Percentiles rank a stretch among this genome's conserved stretches.
Conservation (phyloP, 2,113 vertebrate genomes). For the Cryptotis parvus region DNA sequence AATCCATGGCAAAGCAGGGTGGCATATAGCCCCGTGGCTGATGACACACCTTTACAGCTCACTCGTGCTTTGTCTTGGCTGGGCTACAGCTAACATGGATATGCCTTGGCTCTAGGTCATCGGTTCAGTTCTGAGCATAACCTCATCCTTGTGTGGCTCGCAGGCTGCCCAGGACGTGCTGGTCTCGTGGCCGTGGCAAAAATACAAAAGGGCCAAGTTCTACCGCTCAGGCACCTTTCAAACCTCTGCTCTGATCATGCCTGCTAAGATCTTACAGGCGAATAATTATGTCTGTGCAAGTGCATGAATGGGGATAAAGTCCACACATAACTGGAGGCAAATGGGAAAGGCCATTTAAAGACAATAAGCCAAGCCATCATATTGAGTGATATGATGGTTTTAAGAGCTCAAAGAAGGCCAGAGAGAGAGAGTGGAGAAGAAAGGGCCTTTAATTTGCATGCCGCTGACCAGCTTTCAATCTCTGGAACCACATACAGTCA, state of each 20-base stretch:
- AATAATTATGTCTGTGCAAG: not conserved
- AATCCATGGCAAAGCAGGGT: rapidly evolving
- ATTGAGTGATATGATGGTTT: no score
- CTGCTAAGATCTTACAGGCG: not conserved
- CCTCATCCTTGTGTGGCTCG: not conserved
- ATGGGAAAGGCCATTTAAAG: not conserved
- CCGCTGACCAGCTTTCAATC: no score
- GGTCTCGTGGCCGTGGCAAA: not conserved
- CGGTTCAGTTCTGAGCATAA: not conserved
- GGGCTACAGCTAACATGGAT: not conserved
- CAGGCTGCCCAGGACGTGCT: not conserved
- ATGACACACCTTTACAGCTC: not conserved
- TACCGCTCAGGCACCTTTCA: not conserved
- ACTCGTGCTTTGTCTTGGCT: rapidly evolving
- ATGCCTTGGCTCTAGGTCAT: not conserved
- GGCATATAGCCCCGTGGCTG: not conserved
- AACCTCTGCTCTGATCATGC: not conserved
- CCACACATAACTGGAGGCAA: not conserved
- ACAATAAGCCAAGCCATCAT: not conserved
- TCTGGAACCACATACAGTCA: no score
- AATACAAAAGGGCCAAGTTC: not conserved
- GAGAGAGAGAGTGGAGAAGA: no score
- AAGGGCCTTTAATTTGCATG: no score
- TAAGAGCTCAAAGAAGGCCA: no score
- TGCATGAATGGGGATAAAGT: not conserved